phyloP scores from a whole-genome alignment of 1,140 invertebrate species.

The Drosophila pectinifera region DNA sequence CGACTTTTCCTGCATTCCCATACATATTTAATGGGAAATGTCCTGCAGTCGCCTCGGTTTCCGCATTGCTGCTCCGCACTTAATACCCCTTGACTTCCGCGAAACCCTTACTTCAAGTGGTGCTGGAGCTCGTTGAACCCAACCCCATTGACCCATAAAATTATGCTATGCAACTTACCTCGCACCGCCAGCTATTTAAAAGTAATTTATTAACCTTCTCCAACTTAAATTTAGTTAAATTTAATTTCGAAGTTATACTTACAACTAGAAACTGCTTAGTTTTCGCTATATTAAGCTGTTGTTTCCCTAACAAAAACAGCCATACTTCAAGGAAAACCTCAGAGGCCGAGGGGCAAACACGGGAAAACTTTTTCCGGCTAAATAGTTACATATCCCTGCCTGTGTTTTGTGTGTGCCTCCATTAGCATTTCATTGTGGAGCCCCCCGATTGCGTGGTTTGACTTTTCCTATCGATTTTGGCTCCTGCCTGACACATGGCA shows the following conservation, averaged over 20 bases:
- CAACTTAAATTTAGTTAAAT: not conserved
- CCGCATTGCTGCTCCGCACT: slow-evolving; percentile 48
- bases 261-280: not conserved
- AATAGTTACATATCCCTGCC: slow-evolving; percentile 33
- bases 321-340: slow-evolving; percentile 17
- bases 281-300: not conserved
- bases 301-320: not conserved
- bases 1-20: slow-evolving; percentile 52
- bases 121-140: slow-evolving; percentile 44
- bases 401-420: slow-evolving; percentile 20
- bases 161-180: slow-evolving; percentile 42
- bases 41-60: slow-evolving; percentile 57
- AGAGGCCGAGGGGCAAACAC: slow-evolving; percentile 14
- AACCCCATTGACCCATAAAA: slow-evolving; percentile 52
- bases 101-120: not conserved
- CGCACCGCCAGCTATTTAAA: slow-evolving; percentile 15
- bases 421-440: slow-evolving; percentile 49
- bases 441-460: slow-evolving; percentile 37
- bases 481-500: slow-evolving; percentile 26
- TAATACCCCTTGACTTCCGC: slow-evolving; percentile 11
- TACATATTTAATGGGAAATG: slow-evolving; percentile 70
- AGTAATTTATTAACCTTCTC: not conserved
- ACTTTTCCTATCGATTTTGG: slow-evolving; percentile 58
- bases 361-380: slow-evolving; percentile 36
- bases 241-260: not conserved